These are phyloP conservation scores for Myripristis murdjan DNA, from an alignment of 2,797 vertebrate genomes.

Conservation along the genomic window DNA sequence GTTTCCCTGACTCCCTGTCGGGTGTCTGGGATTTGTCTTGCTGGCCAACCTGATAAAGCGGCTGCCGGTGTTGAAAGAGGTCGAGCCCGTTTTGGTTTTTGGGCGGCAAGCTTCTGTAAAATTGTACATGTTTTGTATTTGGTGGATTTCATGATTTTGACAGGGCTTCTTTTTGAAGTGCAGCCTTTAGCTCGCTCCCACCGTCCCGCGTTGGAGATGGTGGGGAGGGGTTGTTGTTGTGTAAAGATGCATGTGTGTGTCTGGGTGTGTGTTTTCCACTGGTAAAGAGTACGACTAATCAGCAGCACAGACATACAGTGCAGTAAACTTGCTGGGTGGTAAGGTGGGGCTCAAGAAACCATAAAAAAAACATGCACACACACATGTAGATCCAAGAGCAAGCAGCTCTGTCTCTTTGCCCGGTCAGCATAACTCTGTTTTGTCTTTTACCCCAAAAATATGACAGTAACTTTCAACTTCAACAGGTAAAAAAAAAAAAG, in stretches of 20 bases:
- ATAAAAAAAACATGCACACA: constrained; percentile 25
- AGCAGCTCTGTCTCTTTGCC: background rate
- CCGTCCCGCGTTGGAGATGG: constrained; percentile 24
- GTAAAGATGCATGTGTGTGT: constrained; percentile 8
- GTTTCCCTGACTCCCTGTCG: constrained; percentile 1
- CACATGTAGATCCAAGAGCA: background rate
- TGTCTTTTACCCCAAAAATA: background rate
- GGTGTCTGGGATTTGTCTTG: background rate
- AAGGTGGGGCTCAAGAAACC: constrained; percentile 9
- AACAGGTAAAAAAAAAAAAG: too few species aligned
- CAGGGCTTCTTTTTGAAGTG: constrained; percentile 65
- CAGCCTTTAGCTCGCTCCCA: constrained; percentile 43
- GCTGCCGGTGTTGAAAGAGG: constrained; percentile 6
- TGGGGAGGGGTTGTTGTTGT: constrained; percentile 23
- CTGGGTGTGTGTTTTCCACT: constrained; percentile 11
- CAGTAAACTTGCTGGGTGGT: constrained; percentile 31
- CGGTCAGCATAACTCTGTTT: constrained; percentile 15
- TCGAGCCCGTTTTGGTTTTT: constrained; percentile 19
- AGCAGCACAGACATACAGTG: constrained; percentile 39
- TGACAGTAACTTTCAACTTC: background rate
- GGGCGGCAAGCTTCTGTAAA: background rate
- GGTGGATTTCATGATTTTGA: constrained; percentile 33
- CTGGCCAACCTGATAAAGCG: background rate
- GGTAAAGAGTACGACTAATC: constrained; percentile 29
- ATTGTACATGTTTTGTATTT: constrained; percentile 18